Evolutionary conservation across 2,797 vertebrate genomes (phyloP), one percentile per base, ranked within the genome.

Genomic region (Trachurus trachurus): DNA sequence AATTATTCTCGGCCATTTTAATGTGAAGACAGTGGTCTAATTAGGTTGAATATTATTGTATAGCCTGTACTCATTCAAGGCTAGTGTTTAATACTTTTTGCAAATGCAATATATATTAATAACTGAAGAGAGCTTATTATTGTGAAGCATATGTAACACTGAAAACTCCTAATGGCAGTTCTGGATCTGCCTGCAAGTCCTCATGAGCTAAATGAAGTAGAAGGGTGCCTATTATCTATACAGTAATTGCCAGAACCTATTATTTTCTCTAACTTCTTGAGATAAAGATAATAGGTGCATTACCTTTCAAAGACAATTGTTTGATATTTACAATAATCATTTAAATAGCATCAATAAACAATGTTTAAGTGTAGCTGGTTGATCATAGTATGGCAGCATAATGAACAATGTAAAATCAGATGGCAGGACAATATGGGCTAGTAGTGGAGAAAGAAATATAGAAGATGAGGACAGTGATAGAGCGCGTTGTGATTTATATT

Each of bases 401-500:
- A 13, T 26, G 26, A 50, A 39, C 3, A 52, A 42, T 45, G 40
- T 47, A 29, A 49, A 69, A 31, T 34, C 16, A 54, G 42, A 69
- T 47, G 22, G 42, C 9, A 61, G 5, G 22, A 8, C 21, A 64
- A 58, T 52, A 2, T 49, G 15, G 69, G 37, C 40, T 45, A 40
- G 17, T 47, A 4, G 8, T 52, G 17, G 1, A 54, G n/a, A 70
- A 22, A 34, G 15, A 66, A 66, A 54, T 17, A n/a, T 5, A 76
- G 1, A 31, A 40, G 1, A 69, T 56, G 9, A 65, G 16, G 37
- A 66, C 1, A 53, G 21, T 56, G 42, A 74, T 56, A 21, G 1
- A 63, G 13, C 2, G 31, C 44, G 49, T 10, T 16, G 37, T 78
- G 58, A 66, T 84, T 71, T 67, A 64, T 82, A 40, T 71, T 65